Percentiles rank a stretch among this genome's conserved stretches.
Conservation (phyloP, 2,888 invertebrate genomes). For the Abrostola tripartita region DNA sequence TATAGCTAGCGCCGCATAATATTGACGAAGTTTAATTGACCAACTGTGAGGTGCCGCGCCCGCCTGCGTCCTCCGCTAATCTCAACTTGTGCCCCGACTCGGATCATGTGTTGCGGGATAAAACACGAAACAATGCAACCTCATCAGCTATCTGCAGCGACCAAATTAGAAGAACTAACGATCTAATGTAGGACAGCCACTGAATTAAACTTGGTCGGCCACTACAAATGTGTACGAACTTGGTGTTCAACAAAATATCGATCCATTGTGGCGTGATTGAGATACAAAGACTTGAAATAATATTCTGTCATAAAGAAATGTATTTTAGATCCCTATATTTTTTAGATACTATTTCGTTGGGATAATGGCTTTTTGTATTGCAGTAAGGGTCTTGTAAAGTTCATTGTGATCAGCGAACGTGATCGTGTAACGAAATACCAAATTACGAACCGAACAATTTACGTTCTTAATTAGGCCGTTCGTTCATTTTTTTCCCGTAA, state of each 20-base stretch:
- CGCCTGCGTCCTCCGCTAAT: conserved; percentile 23
- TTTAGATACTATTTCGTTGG: conserved; percentile 12
- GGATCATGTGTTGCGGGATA: conserved; percentile 59
- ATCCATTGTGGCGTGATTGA: conserved; percentile 28
- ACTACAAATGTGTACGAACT: conserved; percentile 25
- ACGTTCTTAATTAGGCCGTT: conserved; percentile 5
- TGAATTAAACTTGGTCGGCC: conserved; percentile 30
- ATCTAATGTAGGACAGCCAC: conserved; percentile 1
- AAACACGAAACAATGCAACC: conserved; percentile 68
- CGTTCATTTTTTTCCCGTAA: conserved; percentile 19
- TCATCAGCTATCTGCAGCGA: conserved; percentile 49
- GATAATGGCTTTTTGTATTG: conserved; percentile 19
- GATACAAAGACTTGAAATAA: conserved; percentile 28
- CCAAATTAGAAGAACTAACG: conserved; percentile 35
- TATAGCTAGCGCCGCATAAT: conserved; percentile 30
- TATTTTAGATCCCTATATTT: conserved; percentile 20
- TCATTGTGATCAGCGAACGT: conserved; percentile 13
- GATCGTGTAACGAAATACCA: conserved; percentile 10
- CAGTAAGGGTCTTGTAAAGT: conserved; percentile 12
- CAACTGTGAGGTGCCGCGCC: conserved; percentile 48
- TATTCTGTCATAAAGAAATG: conserved; percentile 31
- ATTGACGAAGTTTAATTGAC: conserved; percentile 59
- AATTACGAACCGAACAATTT: not conserved
- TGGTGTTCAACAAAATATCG: conserved; percentile 29
- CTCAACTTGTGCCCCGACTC: conserved; percentile 42